These are phyloP conservation scores for Drosophila leonis DNA, from an alignment of 2,888 invertebrate species.

Conservation along the genomic window DNA sequence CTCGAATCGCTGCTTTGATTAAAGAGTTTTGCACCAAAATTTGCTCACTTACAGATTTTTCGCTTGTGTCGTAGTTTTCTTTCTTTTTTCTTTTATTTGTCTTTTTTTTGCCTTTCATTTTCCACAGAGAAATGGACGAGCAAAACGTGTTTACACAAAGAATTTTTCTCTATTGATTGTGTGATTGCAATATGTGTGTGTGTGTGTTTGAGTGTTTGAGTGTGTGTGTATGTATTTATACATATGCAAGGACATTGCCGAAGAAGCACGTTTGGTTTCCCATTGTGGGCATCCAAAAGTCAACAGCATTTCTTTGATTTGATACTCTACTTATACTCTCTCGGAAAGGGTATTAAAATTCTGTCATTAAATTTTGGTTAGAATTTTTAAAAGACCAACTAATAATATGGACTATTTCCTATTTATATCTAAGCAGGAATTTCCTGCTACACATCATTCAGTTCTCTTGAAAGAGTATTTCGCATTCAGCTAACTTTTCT, in stretches of 20 bases:
- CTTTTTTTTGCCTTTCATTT: constrained; percentile 35
- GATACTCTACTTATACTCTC: background rate
- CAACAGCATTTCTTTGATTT: constrained; percentile 53
- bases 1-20: constrained; percentile 52
- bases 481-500: background rate
- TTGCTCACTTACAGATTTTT: constrained; percentile 50
- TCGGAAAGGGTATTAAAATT: background rate
- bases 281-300: constrained; percentile 66
- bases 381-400: background rate
- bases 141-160: constrained; percentile 70
- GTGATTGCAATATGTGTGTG: constrained; percentile 37
- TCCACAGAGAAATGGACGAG: constrained; percentile 24
- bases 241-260: constrained; percentile 41
- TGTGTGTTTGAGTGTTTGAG: constrained; percentile 12
- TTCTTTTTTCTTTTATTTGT: background rate
- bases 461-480: background rate
- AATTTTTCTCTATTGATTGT: constrained; percentile 72
- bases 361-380: too few species aligned
- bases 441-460: background rate
- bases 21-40: constrained; percentile 63
- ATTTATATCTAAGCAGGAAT: background rate
- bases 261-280: constrained; percentile 41
- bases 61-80: constrained; percentile 29
- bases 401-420: background rate
- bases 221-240: constrained; percentile 20